Conservation (phyloP, 1,140 invertebrate genomes). For the Armadillidium nasatum region DNA sequence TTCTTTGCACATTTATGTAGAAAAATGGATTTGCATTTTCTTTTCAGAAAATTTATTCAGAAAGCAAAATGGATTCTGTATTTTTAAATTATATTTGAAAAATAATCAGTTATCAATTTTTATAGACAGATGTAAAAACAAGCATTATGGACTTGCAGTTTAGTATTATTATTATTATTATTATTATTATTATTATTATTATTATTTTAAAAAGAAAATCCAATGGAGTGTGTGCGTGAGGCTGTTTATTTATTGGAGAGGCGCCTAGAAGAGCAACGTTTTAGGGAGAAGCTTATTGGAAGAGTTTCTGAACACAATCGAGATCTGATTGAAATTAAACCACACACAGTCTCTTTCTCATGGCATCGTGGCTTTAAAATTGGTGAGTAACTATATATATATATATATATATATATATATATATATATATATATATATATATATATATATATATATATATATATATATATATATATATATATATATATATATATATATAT, state of each 20-base stretch:
- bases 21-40: too few relatives aligned
- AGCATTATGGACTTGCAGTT: too few relatives aligned
- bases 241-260: not conserved
- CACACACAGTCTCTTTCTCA: conserved; percentile 67
- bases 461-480: conserved; percentile 18
- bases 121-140: too few relatives aligned
- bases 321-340: not conserved
- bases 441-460: conserved; percentile 4
- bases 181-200: not conserved
- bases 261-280: not conserved
- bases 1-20: too few relatives aligned
- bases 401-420: not conserved
- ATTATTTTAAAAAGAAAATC: not conserved
- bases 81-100: too few relatives aligned
- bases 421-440: conserved; percentile 16
- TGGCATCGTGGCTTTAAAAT: conserved; percentile 91
- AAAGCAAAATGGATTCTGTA: too few relatives aligned
- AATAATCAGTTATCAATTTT: too few relatives aligned
- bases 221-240: not conserved
- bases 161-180: too few relatives aligned
- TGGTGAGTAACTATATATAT: conserved; percentile 53
- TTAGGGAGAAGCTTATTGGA: not conserved
- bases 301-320: not conserved
- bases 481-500: not conserved
- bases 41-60: too few relatives aligned